Evolutionary conservation across 2,888 invertebrate genomes (phyloP).

Genomic region (Copidosoma aretas): DNA sequence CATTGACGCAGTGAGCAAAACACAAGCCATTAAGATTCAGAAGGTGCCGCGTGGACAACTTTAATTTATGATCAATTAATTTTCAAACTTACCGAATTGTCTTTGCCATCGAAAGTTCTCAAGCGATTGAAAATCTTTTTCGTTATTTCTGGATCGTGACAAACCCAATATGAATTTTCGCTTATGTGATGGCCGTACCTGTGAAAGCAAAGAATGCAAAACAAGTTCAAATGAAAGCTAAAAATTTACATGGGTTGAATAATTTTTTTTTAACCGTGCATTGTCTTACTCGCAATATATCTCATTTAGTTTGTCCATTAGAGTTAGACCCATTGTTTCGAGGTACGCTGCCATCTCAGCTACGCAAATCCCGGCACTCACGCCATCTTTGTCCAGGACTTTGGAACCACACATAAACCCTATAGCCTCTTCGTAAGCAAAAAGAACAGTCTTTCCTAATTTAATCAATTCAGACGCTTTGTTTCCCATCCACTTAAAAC

Average conservation of each 20-base stretch:
- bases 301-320: constrained; percentile 72
- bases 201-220: constrained; percentile 18
- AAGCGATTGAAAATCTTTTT: constrained; percentile 81
- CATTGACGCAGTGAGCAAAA: not conserved
- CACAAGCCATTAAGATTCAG: constrained; percentile 3
- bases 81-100: constrained; percentile 66
- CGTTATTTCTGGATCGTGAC: constrained; percentile 75
- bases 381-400: constrained; percentile 96
- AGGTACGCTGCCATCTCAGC: constrained; percentile 80
- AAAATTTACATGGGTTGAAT: too few species aligned
- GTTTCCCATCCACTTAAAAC: constrained; percentile 99
- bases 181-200: constrained; percentile 90
- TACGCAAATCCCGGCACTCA: constrained; percentile 84
- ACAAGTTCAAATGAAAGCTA: too few species aligned
- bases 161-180: constrained; percentile 88
- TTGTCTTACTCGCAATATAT: constrained; percentile 73
- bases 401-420: constrained; percentile 93
- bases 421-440: constrained; percentile 98
- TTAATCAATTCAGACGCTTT: constrained; percentile 74
- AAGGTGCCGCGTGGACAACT: not conserved
- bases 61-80: not conserved
- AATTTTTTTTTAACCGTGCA: constrained; percentile 7
- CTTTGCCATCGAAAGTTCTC: constrained; percentile 72
- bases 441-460: constrained; percentile 79
- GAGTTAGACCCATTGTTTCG: constrained; percentile 66